Evolutionary conservation across 2,888 invertebrate genomes (phyloP), one percentile per base, ranked within the genome.

Genomic region (Dryococelus australis): DNA sequence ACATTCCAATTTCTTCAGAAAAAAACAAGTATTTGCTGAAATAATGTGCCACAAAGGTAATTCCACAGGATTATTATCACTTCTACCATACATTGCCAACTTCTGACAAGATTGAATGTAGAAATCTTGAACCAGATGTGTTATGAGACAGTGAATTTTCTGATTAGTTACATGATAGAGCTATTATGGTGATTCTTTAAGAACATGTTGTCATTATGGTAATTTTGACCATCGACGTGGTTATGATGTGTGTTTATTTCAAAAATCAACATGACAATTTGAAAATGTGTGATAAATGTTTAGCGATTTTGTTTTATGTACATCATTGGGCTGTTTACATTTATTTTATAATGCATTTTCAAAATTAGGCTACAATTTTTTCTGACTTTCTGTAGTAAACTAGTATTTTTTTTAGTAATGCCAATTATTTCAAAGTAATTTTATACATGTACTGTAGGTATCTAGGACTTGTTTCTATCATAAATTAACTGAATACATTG

Each of bases 1-100:
- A 86, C 28, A 86, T 86, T 51, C 51, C 35, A 35, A 86, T 86
- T 81, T 26, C 27, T 81, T 81, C 13, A 81, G 26, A 81, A 81
- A 81, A 81, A 81, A 81, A 81, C 4, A 81, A 81, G 27, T 5
- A 81, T 26, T 27, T 81, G 81, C 26, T 81, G 26, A 81, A 81
- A 81, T 81, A 13, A 81, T 81, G 13, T 81, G 35, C 16, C 81
- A 27, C 35, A 35, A 81, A 81, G 81, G 81, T 81, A 81, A 81
- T 81, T 81, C 81, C 81, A 26, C 27, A 81, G 26, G 81, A 81
- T 27, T 26, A 81, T 81, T 10, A 81, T 81, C 13, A 81, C 20
- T 81, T 81, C 28, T 81, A 81, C 28, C 81, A 81, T 81, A 13
- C 81, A 81, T 81, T 81, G 81, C 81, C 81, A 35, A 8, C 81